Base-by-base conservation (phyloP, 2,113 vertebrate genomes). In the Podiceps cristatus region DNA sequence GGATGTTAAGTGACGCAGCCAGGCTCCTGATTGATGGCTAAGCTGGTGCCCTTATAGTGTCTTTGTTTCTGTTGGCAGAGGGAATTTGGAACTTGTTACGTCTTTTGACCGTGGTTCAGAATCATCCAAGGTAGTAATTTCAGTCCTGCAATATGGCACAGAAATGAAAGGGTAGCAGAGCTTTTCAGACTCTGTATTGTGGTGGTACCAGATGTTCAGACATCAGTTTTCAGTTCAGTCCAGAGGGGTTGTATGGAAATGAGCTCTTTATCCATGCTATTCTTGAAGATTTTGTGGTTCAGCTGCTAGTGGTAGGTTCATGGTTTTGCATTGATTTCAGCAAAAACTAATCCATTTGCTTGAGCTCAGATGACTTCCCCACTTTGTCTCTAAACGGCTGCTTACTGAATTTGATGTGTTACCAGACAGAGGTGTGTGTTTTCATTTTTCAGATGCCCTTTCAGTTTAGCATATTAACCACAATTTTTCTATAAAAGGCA, bases 221-320 rank as follows among this genome's bases (percentile, higher is more conserved):
- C 1, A 3, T 86, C 52, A 37, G 71, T 73, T 47, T 93, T 64
- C 29, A 14, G 33, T 82, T 90, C 63, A 77, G 45, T 83, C 63
- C 50, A 71, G 75, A 67, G 84, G 37, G 63, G 67, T 8, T 96
- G 45, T 69, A 50, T 88, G 55, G 67, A 93, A 92, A 93, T 76
- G 16, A 90, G 16, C 20, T 95, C 60, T 94, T 89, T 84, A 52
- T 71, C 52, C 23, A 2, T 79, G 49, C 35, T 93, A 4, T 49
- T 94, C 74, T 83, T 88, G 47, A 83, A 74, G 55, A 92, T 79
- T 90, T 74, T 90, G 78, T 85, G 67, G 67, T 93, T 86, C 75
- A 80, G 35, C 59, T 94, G 47, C 31, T 86, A 29, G 19, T 37
- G 24, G 28, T 73, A 0, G 1, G 37, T 68, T 90, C 33, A 55